Evolutionary conservation across 1,140 invertebrate genomes (phyloP).

Genomic region (Dendrolimus kikuchii): DNA sequence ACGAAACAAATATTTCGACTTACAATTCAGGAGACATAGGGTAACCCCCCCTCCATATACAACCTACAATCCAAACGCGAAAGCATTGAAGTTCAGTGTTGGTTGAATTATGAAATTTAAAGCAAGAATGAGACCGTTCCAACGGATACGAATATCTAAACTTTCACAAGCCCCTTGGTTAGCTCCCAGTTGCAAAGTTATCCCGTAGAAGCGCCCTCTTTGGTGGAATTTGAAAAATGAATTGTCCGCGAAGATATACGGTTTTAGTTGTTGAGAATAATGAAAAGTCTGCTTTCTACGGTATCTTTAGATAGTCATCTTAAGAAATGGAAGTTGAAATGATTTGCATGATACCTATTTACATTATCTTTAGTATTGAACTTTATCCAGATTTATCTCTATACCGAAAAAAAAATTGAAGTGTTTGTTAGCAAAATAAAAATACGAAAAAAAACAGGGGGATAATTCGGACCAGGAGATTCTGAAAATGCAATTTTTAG

Average conservation of each 20-base stretch:
- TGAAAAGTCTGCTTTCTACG: slow-evolving; percentile 1
- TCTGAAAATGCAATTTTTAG: too few relatives aligned
- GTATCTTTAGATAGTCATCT: too few relatives aligned
- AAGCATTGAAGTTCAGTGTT: slow-evolving; percentile 16
- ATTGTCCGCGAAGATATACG: slow-evolving; percentile 65
- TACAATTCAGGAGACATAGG: too few relatives aligned
- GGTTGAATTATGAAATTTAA: slow-evolving; percentile 50
- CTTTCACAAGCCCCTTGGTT: slow-evolving; percentile 37
- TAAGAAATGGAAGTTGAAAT: background rate
- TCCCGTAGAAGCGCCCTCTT: slow-evolving; percentile 34
- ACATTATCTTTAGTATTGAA: too few relatives aligned
- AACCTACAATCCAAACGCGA: too few relatives aligned
- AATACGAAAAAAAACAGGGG: too few relatives aligned
- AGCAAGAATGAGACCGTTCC: slow-evolving; percentile 36
- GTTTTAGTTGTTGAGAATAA: slow-evolving; percentile 32
- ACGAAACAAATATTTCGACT: too few relatives aligned
- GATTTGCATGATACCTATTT: slow-evolving; percentile 1
- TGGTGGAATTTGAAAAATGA: slow-evolving; percentile 70
- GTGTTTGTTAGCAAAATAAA: too few relatives aligned
- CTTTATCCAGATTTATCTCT: too few relatives aligned
- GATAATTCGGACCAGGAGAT: too few relatives aligned
- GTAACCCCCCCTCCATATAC: too few relatives aligned
- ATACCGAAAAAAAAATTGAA: too few relatives aligned
- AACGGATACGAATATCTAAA: slow-evolving; percentile 58
- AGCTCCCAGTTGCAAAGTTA: slow-evolving; percentile 26